These are phyloP conservation scores for Polymixis flavicincta DNA, from an alignment of 2,888 invertebrate genomes.

Conservation along the genomic window DNA sequence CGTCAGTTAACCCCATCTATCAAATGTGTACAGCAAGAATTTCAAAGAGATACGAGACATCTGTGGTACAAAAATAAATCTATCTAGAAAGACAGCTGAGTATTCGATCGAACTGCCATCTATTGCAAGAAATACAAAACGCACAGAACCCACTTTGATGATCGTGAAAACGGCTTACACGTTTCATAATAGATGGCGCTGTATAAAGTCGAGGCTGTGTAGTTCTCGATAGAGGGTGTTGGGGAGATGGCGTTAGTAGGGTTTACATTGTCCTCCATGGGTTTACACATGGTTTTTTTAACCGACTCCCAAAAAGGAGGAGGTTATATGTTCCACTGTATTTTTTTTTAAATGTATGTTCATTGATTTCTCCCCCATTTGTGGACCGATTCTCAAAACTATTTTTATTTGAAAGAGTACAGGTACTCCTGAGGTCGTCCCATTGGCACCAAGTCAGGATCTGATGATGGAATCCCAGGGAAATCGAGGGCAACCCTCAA, in stretches of 20 bases:
- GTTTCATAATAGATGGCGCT: conserved; percentile 34
- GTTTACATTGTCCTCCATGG: no score
- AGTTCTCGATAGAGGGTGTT: no score
- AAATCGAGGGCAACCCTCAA: no score
- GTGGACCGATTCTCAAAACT: no score
- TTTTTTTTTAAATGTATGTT: no score
- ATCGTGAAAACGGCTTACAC: neutral
- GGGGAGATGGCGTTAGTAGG: conserved; percentile 35
- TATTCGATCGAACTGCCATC: conserved; percentile 21
- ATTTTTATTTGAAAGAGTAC: no score
- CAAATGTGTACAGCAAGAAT: neutral
- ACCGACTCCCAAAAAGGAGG: no score
- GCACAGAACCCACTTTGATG: neutral
- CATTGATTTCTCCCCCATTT: no score
- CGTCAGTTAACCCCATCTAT: conserved; percentile 28
- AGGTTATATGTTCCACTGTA: no score
- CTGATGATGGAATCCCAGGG: no score
- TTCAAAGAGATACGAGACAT: conserved; percentile 7
- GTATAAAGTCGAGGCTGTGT: neutral
- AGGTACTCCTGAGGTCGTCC: no score
- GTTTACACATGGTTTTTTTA: conserved; percentile 18
- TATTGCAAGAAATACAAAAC: neutral
- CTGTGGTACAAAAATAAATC: neutral
- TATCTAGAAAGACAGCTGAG: neutral
- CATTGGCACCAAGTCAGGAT: no score